phyloP scores from a whole-genome alignment of 2,888 invertebrate species.

The Drosophila mimetica region DNA sequence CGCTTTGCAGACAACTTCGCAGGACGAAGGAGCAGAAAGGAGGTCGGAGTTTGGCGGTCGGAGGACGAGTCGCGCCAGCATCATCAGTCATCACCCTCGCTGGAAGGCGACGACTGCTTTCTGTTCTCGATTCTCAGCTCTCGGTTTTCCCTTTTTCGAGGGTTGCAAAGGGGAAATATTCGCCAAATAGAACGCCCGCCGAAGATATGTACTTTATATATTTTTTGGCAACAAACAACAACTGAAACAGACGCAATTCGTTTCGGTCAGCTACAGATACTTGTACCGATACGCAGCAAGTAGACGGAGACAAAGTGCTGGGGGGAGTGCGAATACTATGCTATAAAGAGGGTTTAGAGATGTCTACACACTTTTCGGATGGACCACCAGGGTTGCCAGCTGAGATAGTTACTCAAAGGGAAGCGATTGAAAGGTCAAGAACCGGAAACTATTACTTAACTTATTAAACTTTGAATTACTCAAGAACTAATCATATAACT shows the following conservation, averaged over 20 bases:
- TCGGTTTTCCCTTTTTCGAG: conserved; percentile 48
- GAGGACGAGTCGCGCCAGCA: conserved; percentile 51
- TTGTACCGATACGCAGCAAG: conserved; percentile 28
- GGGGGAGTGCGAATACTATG: background rate
- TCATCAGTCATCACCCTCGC: conserved; percentile 82
- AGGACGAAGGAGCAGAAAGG: conserved; percentile 14
- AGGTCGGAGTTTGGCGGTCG: background rate
- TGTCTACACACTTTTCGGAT: conserved; percentile 7
- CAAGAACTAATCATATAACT: too few relatives aligned
- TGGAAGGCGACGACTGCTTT: conserved; percentile 21
- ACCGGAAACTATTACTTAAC: background rate
- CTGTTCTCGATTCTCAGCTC: background rate
- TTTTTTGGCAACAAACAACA: conserved; percentile 51
- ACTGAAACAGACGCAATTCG: conserved; percentile 69
- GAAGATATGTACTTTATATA: conserved; percentile 55
- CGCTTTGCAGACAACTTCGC: conserved; percentile 49
- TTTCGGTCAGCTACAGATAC: conserved; percentile 71
- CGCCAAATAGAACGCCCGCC: conserved; percentile 6
- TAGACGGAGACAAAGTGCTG: conserved; percentile 28
- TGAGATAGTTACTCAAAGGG: background rate
- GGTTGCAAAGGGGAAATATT: conserved; percentile 69
- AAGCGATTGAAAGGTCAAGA: conserved; percentile 1
- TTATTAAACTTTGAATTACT: too few relatives aligned
- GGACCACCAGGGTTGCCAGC: conserved; percentile 9
- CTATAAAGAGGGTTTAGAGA: conserved; percentile 2